Evolutionary conservation across 2,113 vertebrate species (phyloP), one percentile per base, ranked within the genome.

Genomic region (Pleuronectes platessa): DNA sequence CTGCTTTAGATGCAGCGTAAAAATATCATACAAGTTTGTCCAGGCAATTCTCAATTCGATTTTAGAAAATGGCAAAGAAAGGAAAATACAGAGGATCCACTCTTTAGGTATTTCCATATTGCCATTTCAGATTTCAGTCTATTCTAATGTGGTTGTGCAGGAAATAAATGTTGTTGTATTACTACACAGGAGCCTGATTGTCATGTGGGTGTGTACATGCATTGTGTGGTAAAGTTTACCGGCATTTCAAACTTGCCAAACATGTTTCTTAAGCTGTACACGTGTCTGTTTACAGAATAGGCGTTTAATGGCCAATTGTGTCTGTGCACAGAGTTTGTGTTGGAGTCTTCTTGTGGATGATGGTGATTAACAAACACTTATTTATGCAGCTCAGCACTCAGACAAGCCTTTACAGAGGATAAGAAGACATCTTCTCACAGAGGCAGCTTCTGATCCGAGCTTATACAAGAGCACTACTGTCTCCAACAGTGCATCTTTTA

Each of bases 401-500:
- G 51, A 53, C 61, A 4, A 66, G 74, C 42, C 61, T 68, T 76
- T 23, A 27, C 55, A 68, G 53, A 75, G 61, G 49, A 10, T 24
- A 47, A 64, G 42, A 4, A 40, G 11, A 17, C 14, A 18, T 18
- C 45, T 35, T 60, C 66, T 79, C 70, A 31, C 47, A 62, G 40
- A 76, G 14, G 35, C 66, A 21, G 71, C 49, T 53, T 61, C 26
- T 2, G 56, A 61, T 65, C 21, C 51, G 40, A 77, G 45, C 64
- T 51, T 68, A 64, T 6, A 24, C 47, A 73, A 71, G 31, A 69
- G 59, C 14, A 35, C 42, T n/a, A 23, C 59, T 47, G 69, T 74
- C 47, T 78, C 10, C 18, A 71, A 76, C 56, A 51, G 60, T 17
- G 64, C 5, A 4, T 61, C 67, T 62, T 73, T 67, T 71, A 82